Evolutionary conservation across 2,113 vertebrate species (phyloP).

Genomic region (Sclerurus mexicanus): DNA sequence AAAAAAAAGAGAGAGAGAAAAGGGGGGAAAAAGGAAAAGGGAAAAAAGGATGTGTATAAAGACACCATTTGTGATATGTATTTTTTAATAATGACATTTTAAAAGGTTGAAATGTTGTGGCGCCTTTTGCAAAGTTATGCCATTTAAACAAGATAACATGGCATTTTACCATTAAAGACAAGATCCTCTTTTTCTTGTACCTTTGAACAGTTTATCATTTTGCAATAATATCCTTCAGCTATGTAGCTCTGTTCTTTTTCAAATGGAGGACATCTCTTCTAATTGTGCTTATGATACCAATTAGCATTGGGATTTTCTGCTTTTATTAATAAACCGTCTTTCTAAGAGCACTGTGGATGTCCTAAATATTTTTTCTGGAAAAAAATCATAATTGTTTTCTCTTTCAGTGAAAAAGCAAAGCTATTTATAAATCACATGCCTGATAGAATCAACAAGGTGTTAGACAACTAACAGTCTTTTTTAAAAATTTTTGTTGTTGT

Average conservation of each 20-base stretch:
- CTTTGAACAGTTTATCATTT: constrained; percentile 42
- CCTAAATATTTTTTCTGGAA: constrained; percentile 6
- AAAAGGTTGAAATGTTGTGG: constrained; percentile 43
- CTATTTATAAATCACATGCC: constrained; percentile 51
- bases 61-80: not conserved
- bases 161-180: constrained; percentile 30
- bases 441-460: constrained; percentile 23
- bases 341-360: not conserved
- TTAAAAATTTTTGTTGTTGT: not conserved
- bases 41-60: not conserved
- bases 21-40: fast-evolving
- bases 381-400: constrained; percentile 31
- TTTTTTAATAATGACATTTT: constrained; percentile 51
- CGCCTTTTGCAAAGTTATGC: not conserved
- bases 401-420: constrained; percentile 36
- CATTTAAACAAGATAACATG: constrained; percentile 47
- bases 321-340: not conserved
- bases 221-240: constrained; percentile 38
- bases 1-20: fast-evolving
- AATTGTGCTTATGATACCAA: constrained; percentile 49
- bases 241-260: not conserved
- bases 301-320: not conserved
- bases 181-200: not conserved
- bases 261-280: constrained; percentile 19
- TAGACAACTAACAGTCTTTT: constrained; percentile 26